phyloP scores from a whole-genome alignment of 92 coral and sea anemone genomes.

The Porites rus region DNA sequence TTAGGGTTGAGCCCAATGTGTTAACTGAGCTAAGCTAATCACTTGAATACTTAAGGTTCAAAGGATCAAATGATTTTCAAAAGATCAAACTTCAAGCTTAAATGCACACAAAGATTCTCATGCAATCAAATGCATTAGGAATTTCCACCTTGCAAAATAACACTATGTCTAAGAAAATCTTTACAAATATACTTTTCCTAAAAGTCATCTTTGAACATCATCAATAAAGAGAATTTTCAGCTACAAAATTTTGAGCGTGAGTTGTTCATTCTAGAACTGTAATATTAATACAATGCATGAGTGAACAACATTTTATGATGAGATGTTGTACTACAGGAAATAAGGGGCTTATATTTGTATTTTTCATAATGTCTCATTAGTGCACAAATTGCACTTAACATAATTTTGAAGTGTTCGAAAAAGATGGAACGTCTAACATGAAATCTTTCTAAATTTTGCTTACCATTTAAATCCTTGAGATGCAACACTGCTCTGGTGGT shows the following conservation, averaged over 20 bases:
- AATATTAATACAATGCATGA: neutral
- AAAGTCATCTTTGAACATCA: too few species aligned
- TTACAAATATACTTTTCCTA: too few species aligned
- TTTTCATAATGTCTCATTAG: too few species aligned
- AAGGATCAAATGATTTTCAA: conserved; percentile 1
- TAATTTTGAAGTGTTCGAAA: too few species aligned
- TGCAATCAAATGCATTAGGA: conserved; percentile 4
- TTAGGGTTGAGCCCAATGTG: conserved; percentile 10
- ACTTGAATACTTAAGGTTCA: conserved; percentile 27
- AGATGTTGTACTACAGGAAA: neutral
- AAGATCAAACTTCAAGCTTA: conserved; percentile 23
- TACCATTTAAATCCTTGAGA: conserved; percentile 93
- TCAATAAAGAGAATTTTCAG: too few species aligned
- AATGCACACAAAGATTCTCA: conserved; percentile 19
- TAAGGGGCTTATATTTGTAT: too few species aligned
- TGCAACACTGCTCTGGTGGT: conserved; percentile 80
- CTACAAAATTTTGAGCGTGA: too few species aligned
- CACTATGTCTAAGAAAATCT: neutral
- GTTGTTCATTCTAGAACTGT: too few species aligned
- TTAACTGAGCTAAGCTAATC: conserved; percentile 12
- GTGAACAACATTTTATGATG: neutral
- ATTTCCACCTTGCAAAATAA: neutral
- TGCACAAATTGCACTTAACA: too few species aligned
- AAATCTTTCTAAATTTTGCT: neutral
- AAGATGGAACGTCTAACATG: too few species aligned